Evolutionary conservation across 2,113 vertebrate genomes (phyloP).

Genomic region (Electrona antarctica): DNA sequence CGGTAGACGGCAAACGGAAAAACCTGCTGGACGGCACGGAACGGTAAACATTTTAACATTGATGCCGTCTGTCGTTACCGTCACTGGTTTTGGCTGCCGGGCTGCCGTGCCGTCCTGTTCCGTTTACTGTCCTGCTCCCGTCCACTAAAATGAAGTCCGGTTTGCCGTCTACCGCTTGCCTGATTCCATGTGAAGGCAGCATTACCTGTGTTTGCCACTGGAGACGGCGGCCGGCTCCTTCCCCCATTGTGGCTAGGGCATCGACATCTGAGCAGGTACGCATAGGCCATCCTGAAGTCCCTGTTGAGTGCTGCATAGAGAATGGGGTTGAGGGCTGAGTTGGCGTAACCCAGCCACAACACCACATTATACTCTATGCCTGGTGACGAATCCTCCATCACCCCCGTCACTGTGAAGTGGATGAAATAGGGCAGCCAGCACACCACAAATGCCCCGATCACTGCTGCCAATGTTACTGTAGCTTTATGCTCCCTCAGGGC

Average conservation of each 20-base stretch:
- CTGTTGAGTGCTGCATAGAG: conserved; percentile 90
- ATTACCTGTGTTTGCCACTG: conserved; percentile 35
- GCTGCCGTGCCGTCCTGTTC: too few relatives aligned
- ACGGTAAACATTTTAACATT: too few relatives aligned
- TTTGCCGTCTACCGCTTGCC: too few relatives aligned
- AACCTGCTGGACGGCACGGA: too few relatives aligned
- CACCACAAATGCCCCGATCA: conserved; percentile 87
- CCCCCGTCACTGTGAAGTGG: conserved; percentile 83
- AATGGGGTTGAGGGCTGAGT: conserved; percentile 94
- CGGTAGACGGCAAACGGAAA: too few relatives aligned
- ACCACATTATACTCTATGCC: conserved; percentile 66
- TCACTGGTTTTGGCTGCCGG: too few relatives aligned
- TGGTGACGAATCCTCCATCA: conserved; percentile 72
- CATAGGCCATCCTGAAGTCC: conserved; percentile 88
- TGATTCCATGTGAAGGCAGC: too few relatives aligned
- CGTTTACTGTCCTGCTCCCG: too few relatives aligned
- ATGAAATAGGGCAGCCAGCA: conserved; percentile 92
- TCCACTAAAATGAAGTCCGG: too few relatives aligned
- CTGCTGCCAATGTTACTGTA: conserved; percentile 80
- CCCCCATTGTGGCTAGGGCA: conserved; percentile 46
- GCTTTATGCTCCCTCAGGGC: conserved; percentile 84
- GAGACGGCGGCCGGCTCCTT: conserved; percentile 44
- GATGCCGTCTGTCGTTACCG: too few relatives aligned
- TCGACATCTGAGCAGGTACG: conserved; percentile 79
- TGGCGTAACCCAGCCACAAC: conserved; percentile 91